phyloP scores from a whole-genome alignment of 2,797 vertebrate species.

The Sebastes oblongus region DNA sequence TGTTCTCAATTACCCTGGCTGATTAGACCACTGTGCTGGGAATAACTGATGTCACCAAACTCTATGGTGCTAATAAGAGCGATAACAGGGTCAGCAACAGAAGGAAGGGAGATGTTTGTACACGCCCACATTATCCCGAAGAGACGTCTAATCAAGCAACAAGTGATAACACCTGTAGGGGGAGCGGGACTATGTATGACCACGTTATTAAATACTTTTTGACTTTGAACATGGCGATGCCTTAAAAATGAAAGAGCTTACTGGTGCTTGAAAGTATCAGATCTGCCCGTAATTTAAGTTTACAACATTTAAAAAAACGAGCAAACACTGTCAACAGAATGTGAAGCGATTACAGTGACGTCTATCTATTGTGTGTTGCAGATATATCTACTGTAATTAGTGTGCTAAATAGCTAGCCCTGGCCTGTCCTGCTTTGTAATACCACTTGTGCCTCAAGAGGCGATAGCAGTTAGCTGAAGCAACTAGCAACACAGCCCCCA shows the following conservation, averaged over 20 bases:
- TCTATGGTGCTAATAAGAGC: neutral
- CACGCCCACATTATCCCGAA: neutral
- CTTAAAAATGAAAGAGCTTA: neutral
- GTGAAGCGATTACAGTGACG: no score
- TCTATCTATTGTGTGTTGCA: no score
- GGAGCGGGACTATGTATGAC: neutral
- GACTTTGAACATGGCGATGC: no score
- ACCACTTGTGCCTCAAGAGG: no score
- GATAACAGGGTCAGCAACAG: neutral
- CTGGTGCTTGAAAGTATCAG: neutral
- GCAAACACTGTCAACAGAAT: no score
- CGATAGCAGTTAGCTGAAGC: no score
- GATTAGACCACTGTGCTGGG: neutral
- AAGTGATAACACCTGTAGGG: neutral
- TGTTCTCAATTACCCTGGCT: slow-evolving; percentile 1
- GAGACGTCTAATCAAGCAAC: neutral
- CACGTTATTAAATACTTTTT: neutral
- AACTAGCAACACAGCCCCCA: no score
- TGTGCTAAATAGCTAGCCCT: no score
- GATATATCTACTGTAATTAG: no score
- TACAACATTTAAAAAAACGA: no score
- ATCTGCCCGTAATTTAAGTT: neutral
- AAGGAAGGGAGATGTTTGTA: neutral
- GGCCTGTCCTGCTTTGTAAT: no score
- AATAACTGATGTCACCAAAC: neutral